These are phyloP conservation scores for Scopus umbretta DNA, from an alignment of 2,113 vertebrate genomes.

Conservation along the genomic window DNA sequence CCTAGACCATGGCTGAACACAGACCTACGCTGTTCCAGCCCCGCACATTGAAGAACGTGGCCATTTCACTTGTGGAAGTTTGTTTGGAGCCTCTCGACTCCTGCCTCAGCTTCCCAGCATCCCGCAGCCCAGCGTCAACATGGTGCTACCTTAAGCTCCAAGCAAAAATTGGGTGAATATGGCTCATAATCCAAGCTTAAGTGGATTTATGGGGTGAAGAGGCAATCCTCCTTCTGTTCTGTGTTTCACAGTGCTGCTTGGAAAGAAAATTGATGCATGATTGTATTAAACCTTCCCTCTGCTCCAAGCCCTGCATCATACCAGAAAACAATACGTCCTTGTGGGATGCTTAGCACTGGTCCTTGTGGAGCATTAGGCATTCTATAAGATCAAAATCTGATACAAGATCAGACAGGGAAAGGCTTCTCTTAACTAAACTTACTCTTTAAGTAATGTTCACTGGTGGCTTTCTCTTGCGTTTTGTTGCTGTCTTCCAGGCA, in stretches of 20 bases:
- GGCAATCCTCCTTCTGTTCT: constrained; percentile 49
- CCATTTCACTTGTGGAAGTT: neutral
- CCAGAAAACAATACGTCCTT: neutral
- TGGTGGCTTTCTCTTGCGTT: neutral
- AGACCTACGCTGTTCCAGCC: neutral
- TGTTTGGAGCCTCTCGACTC: neutral
- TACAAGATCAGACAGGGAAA: neutral
- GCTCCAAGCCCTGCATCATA: neutral
- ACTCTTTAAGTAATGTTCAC: neutral
- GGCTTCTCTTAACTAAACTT: neutral
- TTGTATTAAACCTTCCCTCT: neutral
- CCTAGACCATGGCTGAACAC: neutral
- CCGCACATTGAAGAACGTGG: rapidly evolving
- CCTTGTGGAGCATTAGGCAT: neutral
- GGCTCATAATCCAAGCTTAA: constrained; percentile 53
- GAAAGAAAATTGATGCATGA: neutral
- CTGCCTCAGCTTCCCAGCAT: neutral
- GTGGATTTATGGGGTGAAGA: constrained; percentile 39
- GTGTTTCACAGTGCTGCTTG: neutral
- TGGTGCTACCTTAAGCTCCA: constrained; percentile 13
- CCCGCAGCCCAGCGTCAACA: neutral
- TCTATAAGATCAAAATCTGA: neutral
- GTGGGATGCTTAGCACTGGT: neutral
- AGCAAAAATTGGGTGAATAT: constrained; percentile 60
- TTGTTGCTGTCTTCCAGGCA: neutral